These are phyloP conservation scores for Pangasius macronema DNA, from an alignment of 2,797 vertebrate species.

Conservation along the genomic window DNA sequence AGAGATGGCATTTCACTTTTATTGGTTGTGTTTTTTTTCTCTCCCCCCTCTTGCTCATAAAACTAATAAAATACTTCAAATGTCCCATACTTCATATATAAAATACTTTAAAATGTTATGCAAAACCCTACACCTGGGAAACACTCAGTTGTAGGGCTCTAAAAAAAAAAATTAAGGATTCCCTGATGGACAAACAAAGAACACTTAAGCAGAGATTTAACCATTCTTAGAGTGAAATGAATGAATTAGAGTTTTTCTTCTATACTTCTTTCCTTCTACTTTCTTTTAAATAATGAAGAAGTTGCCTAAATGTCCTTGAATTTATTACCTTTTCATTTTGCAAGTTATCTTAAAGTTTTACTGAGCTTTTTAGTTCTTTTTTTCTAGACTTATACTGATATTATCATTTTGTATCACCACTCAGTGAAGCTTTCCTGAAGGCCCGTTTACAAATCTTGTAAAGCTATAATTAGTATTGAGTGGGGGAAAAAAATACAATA, in stretches of 20 bases:
- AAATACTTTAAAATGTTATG: conserved; percentile 10
- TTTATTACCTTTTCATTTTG: background rate
- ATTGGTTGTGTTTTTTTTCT: background rate
- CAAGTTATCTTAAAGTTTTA: background rate
- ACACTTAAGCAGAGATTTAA: background rate
- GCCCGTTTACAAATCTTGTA: background rate
- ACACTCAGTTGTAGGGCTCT: background rate
- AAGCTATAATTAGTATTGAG: background rate
- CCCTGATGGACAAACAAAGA: background rate
- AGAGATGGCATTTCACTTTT: conserved; percentile 16
- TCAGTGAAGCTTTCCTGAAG: background rate
- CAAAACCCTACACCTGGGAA: conserved; percentile 1
- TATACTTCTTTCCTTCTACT: background rate
- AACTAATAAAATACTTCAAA: conserved; percentile 3
- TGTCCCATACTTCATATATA: background rate
- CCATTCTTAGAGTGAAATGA: background rate
- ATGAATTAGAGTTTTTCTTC: no score
- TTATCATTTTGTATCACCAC: background rate
- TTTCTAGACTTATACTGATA: no score
- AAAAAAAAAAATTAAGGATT: background rate
- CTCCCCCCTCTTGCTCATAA: background rate
- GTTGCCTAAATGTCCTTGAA: background rate
- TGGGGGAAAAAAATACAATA: background rate
- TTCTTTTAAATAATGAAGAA: background rate
- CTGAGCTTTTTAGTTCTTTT: background rate